Conservation (phyloP, 2,888 invertebrate species). For the Perithous albicinctus region DNA sequence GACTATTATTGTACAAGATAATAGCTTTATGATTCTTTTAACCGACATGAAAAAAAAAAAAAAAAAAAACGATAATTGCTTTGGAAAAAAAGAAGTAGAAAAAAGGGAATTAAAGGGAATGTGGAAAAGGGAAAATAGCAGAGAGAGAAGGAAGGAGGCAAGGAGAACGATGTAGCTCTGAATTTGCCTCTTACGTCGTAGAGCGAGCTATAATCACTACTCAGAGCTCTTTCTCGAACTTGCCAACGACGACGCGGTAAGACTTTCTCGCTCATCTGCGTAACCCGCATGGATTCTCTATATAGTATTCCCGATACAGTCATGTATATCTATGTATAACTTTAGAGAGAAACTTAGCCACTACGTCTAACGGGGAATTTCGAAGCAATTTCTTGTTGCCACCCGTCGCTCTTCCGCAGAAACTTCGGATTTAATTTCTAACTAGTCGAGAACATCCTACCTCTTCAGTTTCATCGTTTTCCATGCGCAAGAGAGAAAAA, state of each 20-base stretch:
- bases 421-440: slow-evolving; percentile 72
- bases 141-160: background rate
- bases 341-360: slow-evolving; percentile 50
- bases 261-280: slow-evolving; percentile 55
- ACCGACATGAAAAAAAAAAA: slow-evolving; percentile 24
- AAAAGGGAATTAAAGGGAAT: background rate
- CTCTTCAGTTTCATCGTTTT: slow-evolving; percentile 52
- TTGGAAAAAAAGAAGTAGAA: slow-evolving; percentile 49
- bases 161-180: slow-evolving; percentile 33
- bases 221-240: slow-evolving; percentile 40
- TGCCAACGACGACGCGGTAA: slow-evolving; percentile 60
- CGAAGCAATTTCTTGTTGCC: slow-evolving; percentile 70
- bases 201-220: slow-evolving; percentile 44
- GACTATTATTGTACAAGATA: slow-evolving; percentile 39
- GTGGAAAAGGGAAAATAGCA: background rate
- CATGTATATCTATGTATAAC: slow-evolving; percentile 29
- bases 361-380: slow-evolving; percentile 62
- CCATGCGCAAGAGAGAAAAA: too few relatives aligned
- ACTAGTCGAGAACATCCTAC: slow-evolving; percentile 68
- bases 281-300: slow-evolving; percentile 45
- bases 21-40: slow-evolving; percentile 52
- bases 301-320: slow-evolving; percentile 34
- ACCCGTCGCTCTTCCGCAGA: slow-evolving; percentile 67
- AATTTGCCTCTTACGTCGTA: slow-evolving; percentile 37
- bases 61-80: slow-evolving; percentile 62